Conservation (phyloP, 2,113 vertebrate species). For the Eulemur rufifrons region DNA sequence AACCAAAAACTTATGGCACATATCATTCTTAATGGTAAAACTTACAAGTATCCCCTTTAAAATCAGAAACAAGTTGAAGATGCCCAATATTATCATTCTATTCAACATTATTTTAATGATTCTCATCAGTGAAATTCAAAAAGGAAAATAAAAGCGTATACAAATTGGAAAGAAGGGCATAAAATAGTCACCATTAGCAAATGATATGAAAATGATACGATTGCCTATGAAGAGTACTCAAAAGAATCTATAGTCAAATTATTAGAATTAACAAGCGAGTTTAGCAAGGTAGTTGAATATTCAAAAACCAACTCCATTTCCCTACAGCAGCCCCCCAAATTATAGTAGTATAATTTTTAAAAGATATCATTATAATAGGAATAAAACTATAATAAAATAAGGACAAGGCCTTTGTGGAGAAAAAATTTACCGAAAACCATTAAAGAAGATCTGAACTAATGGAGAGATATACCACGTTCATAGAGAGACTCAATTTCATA, state of each 20-base stretch:
- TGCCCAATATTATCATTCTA: background rate
- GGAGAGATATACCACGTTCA: background rate
- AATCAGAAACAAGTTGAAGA: background rate
- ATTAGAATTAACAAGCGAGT: constrained; percentile 10
- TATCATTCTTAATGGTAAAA: background rate
- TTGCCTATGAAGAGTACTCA: background rate
- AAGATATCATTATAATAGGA: background rate
- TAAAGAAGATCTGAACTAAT: background rate
- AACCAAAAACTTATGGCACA: background rate
- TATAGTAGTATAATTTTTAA: background rate
- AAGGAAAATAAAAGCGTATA: background rate
- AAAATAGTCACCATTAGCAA: constrained; percentile 1
- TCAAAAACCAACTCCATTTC: background rate
- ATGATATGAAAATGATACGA: background rate
- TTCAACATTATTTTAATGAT: background rate
- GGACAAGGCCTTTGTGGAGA: background rate
- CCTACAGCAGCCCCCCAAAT: background rate
- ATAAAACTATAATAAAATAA: background rate
- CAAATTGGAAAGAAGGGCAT: constrained; percentile 28
- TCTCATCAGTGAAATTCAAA: background rate
- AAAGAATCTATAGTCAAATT: background rate
- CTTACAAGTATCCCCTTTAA: background rate
- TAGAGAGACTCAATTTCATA: background rate
- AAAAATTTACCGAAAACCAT: background rate
- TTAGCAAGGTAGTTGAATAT: background rate